Evolutionary conservation across 2,888 invertebrate genomes (phyloP), one percentile per base, ranked within the genome.

Genomic region (Xanthia togata): DNA sequence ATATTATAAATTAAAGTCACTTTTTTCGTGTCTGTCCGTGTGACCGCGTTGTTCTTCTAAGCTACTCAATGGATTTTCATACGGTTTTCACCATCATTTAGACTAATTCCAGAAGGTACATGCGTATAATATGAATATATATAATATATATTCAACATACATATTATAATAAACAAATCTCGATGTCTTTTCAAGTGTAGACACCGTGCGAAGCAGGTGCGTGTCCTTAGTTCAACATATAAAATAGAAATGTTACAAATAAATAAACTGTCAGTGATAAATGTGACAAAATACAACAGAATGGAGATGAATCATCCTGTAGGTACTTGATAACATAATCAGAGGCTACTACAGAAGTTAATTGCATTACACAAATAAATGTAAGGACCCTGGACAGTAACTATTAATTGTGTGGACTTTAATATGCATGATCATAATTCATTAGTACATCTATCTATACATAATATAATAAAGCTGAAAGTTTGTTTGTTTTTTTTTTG

Each of bases 261-360:
- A 70, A 77, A 70, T 62, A n/a, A 63, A 65, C 55, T 55, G 59
- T 77, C 17, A 53, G 41, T 64, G 73, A 77, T 71, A 64, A 73
- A 60, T 60, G 53, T 74, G 38, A 57, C 63, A 73, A 64, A 71
- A 69, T 79, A 53, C 55, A 74, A 76, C 70, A 79, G 65, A 73
- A 79, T 86, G 83, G 81, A 87, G 80, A 84, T 92, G 91, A 92
- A 73, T 90, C 91, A 91, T 80, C 55, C 69, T 17, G 35, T 67
- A 67, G 5, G 8, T 35, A n/a, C 62, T 72, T 86, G 88, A 87
- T 89, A 86, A 83, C 83, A 82, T 88, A 83, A 83, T 87, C 84
- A 79, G 47, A 67, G 74, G 74, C 82, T 81, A 79, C 79, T 73
- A 79, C 73, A 84, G 79, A 84, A 86, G 87, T 85, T 88, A 87